Conservation (phyloP, 2,888 invertebrate species). For the Eupithecia subumbrata region DNA sequence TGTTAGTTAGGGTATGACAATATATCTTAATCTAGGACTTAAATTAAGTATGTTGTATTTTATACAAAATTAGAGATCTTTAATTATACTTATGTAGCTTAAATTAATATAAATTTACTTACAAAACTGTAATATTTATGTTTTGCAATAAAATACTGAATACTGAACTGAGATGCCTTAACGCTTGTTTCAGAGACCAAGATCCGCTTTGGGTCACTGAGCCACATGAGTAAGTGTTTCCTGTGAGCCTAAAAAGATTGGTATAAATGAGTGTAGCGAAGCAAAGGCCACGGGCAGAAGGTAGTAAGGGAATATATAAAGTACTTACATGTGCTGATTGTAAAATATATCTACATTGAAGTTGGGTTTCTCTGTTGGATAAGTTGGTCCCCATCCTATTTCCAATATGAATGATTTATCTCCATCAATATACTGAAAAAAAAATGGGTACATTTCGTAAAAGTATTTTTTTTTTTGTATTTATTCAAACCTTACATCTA, state of each 20-base stretch:
- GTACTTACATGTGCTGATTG: slow-evolving; percentile 94
- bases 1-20: too few species aligned
- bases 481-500: background rate
- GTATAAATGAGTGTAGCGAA: background rate
- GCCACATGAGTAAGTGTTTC: background rate
- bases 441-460: background rate
- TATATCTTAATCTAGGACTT: too few species aligned
- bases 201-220: background rate
- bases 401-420: slow-evolving; percentile 94
- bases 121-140: too few species aligned
- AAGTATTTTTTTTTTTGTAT: background rate
- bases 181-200: background rate
- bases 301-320: slow-evolving; percentile 39
- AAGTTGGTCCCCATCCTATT: slow-evolving; percentile 93
- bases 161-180: too few species aligned
- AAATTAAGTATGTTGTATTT: too few species aligned
- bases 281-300: background rate
- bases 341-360: slow-evolving; percentile 96
- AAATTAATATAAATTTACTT: too few species aligned
- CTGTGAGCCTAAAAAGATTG: background rate
- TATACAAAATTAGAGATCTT: too few species aligned
- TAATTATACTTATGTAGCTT: too few species aligned
- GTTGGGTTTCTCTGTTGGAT: slow-evolving; percentile 92
- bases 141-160: too few species aligned
- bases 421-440: slow-evolving; percentile 89